Evolutionary conservation across 2,113 vertebrate genomes (phyloP), one percentile per base, ranked within the genome.

Genomic region (Proteles cristata): DNA sequence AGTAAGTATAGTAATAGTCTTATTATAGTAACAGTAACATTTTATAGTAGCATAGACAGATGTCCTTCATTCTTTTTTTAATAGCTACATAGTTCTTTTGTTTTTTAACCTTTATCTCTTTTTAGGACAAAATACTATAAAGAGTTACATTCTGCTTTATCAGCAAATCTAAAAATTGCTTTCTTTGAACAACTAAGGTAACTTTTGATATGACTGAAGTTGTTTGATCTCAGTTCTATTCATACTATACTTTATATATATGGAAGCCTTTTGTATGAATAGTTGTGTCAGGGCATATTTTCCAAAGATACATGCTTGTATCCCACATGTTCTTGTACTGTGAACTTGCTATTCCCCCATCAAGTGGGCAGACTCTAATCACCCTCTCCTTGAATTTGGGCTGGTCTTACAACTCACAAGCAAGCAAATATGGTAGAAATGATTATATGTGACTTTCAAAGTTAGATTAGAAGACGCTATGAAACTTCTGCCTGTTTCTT

Each of bases 161-260:
- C 66, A 66, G 26, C 26, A 93, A 95, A 89, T 33, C 31, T 85
- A 35, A 89, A 65, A 85, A 89, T 39, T 63, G n/a, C 35, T 88
- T 92, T 66, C 82, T 66, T 86, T 25, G 39, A 39, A 39, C 35
- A 91, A 77, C 33, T 50, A 76, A 88, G 14, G 7, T 63, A 86
- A 92, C 25, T 76, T 94, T 66, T 91, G n/a, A 74, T 76, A 83
- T 48, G 28, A 94, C 6, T 66, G 5, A 66, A 73, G 58, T 26
- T 94, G 65, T 86, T 11, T 84, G 45, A 93, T 93, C 25, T 90
- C 26, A 86, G 35, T 58, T 93, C 66, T 90, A 23, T 17, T 90
- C 33, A 66, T 66, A 61, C 28, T 74, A 53, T 65, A 33, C 39
- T 48, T 61, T 55, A 65, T n/a, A 68, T 53, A 66, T 63, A 83